Evolutionary conservation across 30 jellyfish, hydroid and myxozoan genomes (phyloP).

Genomic region (Turritopsis dohrnii): DNA sequence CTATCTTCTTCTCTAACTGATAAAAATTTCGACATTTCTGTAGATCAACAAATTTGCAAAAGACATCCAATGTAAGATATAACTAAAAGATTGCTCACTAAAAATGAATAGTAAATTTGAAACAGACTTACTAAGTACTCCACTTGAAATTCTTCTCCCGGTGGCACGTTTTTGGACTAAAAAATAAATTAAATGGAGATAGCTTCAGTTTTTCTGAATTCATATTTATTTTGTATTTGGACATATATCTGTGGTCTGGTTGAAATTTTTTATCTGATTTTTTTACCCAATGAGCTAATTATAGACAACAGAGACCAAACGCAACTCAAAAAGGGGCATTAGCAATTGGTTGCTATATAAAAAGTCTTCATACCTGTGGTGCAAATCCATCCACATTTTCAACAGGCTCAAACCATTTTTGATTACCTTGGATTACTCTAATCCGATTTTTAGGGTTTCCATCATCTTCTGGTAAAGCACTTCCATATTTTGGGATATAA

Average conservation of each 20-base stretch:
- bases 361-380: not conserved
- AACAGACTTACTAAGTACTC: not conserved
- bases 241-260: no score
- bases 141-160: not conserved
- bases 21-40: no score
- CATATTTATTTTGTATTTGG: no score
- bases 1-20: no score
- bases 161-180: not conserved
- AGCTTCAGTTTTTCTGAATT: no score
- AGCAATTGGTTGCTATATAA: not conserved
- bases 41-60: no score
- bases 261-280: no score
- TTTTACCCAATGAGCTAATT: no score
- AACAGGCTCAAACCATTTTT: not conserved
- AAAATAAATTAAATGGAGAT: no score
- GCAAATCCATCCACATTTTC: not conserved
- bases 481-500: not conserved
- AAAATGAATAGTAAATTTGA: not conserved
- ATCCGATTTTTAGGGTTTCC: not conserved
- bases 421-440: not conserved
- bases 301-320: not conserved
- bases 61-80: not conserved
- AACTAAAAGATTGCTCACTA: no score
- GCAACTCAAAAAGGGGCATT: not conserved
- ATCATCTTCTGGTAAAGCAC: not conserved